Evolutionary conservation across 2,888 invertebrate species (phyloP).

Genomic region (Encarsia formosa): DNA sequence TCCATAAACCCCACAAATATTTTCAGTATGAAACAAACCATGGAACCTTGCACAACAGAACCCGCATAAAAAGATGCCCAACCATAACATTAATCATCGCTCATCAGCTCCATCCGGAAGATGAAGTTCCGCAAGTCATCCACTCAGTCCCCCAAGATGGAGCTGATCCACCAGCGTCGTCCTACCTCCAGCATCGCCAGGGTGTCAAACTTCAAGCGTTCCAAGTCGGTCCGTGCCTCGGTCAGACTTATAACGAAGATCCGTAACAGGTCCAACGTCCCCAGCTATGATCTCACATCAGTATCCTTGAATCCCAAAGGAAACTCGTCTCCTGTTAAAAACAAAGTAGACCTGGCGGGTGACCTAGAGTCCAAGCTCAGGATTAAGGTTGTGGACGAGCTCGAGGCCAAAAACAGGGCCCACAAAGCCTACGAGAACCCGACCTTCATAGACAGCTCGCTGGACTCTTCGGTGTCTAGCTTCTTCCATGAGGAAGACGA

Average conservation of each 20-base stretch:
- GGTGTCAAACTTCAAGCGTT: conserved; percentile 42
- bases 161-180: conserved; percentile 38
- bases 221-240: conserved; percentile 46
- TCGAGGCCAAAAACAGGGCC: conserved; percentile 35
- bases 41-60: too few species aligned
- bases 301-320: conserved; percentile 23
- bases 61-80: too few species aligned
- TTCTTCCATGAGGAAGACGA: conserved; percentile 32
- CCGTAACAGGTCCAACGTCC: conserved; percentile 31
- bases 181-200: conserved; percentile 30
- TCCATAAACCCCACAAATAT: too few species aligned
- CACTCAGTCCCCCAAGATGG: conserved; percentile 38
- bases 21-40: too few species aligned
- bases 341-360: neutral
- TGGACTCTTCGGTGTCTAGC: conserved; percentile 41
- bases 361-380: neutral
- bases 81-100: too few species aligned
- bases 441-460: conserved; percentile 43
- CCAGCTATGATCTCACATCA: conserved; percentile 32
- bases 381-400: conserved; percentile 29
- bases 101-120: too few species aligned
- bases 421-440: conserved; percentile 47
- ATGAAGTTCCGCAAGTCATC: conserved; percentile 44
- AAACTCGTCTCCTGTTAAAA: too few species aligned
- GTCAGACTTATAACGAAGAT: conserved; percentile 45